Percentiles rank a stretch among this genome's conserved stretches.
These are phyloP conservation scores for Scalopus aquaticus DNA, from an alignment of 2,113 vertebrate genomes.

Conservation along the genomic window DNA sequence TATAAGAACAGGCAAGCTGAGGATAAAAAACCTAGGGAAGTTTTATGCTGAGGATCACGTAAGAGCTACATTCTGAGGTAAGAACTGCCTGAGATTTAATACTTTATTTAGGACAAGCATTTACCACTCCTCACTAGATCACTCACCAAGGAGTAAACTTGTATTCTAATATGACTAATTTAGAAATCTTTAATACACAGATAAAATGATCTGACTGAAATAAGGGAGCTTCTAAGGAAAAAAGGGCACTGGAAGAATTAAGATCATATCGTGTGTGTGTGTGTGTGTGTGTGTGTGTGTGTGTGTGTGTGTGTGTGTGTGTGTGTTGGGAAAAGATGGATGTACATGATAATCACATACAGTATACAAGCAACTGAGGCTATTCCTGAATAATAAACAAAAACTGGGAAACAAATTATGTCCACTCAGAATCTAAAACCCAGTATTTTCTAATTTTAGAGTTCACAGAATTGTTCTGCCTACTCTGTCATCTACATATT, in stretches of 20 bases:
- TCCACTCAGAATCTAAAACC: not conserved
- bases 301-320: not conserved
- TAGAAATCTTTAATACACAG: not conserved
- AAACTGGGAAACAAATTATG: not conserved
- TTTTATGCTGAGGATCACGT: not conserved
- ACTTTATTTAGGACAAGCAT: not conserved
- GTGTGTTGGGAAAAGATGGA: not conserved
- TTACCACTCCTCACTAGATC: not conserved
- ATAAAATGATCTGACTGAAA: constrained; percentile 31
- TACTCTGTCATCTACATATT: constrained; percentile 27
- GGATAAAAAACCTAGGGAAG: fast-evolving
- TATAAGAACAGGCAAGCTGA: not conserved
- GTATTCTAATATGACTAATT: not conserved
- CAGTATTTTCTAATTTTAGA: not conserved
- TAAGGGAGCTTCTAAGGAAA: not conserved
- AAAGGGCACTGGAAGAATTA: not conserved
- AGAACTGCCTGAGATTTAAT: not conserved
- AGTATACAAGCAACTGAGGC: not conserved
- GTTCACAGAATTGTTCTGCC: not conserved
- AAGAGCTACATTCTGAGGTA: not conserved
- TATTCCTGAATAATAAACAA: not conserved
- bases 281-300: fast-evolving
- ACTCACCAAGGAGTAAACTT: not conserved
- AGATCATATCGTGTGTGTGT: not conserved
- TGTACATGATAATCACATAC: not conserved